phyloP scores from a whole-genome alignment of 2,113 vertebrate genomes.

The Telmatochromis sp. region DNA sequence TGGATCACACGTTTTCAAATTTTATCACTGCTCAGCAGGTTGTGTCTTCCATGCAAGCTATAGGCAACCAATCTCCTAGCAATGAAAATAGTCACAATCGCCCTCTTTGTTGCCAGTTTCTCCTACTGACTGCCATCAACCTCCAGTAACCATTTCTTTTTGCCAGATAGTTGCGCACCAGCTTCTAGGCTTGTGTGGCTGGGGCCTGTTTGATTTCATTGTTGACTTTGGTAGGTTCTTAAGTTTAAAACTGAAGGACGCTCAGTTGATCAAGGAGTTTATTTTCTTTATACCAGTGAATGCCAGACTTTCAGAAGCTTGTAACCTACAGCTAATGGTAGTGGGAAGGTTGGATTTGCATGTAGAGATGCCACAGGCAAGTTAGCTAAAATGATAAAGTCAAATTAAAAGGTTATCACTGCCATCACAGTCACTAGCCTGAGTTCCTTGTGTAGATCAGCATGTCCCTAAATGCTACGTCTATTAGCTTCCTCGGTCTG shows the following conservation, averaged over 20 bases:
- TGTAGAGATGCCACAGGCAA: neutral
- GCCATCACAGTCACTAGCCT: neutral
- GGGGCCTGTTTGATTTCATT: neutral
- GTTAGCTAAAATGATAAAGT: neutral
- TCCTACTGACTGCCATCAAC: no score
- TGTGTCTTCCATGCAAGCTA: neutral
- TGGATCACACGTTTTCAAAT: neutral
- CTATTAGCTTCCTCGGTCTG: neutral
- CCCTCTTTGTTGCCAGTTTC: neutral
- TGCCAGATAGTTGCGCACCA: neutral
- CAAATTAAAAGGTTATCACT: neutral
- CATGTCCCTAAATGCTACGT: neutral
- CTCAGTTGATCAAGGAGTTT: neutral
- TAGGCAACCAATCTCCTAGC: neutral
- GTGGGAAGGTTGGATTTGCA: neutral
- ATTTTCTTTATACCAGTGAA: neutral
- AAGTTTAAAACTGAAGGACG: neutral
- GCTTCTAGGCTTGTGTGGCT: neutral
- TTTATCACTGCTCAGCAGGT: neutral
- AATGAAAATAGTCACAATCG: neutral
- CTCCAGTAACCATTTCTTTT: neutral
- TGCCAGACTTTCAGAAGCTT: neutral
- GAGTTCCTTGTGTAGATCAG: neutral
- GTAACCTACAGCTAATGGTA: neutral
- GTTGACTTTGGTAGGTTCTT: neutral